Evolutionary conservation across 2,113 vertebrate genomes (phyloP).

Genomic region (Brienomyrus longianalis): DNA sequence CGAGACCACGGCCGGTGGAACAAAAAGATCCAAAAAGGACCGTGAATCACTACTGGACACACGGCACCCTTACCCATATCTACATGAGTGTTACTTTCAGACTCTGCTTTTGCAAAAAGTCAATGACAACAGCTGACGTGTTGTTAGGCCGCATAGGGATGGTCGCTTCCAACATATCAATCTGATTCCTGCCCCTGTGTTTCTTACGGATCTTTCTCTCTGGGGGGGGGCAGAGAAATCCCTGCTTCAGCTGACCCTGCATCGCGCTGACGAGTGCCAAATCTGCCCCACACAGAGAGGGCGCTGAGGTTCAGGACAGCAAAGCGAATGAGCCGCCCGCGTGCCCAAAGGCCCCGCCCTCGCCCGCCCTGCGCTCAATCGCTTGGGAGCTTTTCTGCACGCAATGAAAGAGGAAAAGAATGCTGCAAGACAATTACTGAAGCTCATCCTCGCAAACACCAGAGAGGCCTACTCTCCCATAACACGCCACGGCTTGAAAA

Average conservation of each 20-base stretch:
- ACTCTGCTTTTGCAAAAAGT: not conserved
- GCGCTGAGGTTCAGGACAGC: not conserved
- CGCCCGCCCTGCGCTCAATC: not conserved
- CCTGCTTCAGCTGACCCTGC: too few species aligned
- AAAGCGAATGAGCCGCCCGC: not conserved
- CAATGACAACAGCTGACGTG: not conserved
- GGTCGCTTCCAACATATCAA: not conserved
- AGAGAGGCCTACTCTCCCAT: slow-evolving; percentile 45
- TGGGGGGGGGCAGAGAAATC: too few species aligned
- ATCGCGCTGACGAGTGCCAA: not conserved
- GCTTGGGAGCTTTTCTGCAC: not conserved
- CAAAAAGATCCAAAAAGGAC: not conserved
- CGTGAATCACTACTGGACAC: not conserved
- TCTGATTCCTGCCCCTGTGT: not conserved
- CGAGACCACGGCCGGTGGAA: not conserved
- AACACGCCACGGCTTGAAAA: slow-evolving; percentile 54
- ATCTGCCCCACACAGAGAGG: not conserved
- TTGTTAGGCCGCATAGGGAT: not conserved
- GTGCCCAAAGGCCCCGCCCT: not conserved
- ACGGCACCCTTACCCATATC: not conserved
- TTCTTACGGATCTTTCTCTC: too few species aligned
- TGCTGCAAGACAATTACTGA: not conserved
- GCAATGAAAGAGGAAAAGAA: not conserved
- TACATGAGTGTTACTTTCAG: not conserved
- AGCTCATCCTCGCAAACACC: not conserved